Percentiles rank a stretch among this genome's conserved stretches.
These are phyloP conservation scores for Sitta europaea DNA, from an alignment of 2,113 vertebrate genomes.

Conservation along the genomic window DNA sequence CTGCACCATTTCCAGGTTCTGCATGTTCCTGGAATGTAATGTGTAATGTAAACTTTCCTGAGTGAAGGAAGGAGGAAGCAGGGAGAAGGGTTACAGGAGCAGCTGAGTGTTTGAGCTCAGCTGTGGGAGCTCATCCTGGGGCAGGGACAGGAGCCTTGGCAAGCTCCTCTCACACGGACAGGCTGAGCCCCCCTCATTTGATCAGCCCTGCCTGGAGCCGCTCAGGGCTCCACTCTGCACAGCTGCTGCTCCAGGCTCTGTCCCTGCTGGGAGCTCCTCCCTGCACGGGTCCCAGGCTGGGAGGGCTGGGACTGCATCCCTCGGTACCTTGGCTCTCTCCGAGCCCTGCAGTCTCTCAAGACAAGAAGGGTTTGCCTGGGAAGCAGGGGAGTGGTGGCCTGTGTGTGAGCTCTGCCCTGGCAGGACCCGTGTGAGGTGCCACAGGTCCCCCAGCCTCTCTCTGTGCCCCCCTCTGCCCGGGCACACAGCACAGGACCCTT, in stretches of 20 bases:
- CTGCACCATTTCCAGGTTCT: not conserved
- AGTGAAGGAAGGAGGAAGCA: not conserved
- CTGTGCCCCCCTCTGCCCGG: not conserved
- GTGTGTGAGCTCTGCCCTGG: not conserved
- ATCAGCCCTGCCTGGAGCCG: not conserved
- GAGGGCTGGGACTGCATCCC: not conserved
- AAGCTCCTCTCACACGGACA: rapidly evolving
- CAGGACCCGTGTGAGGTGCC: rapidly evolving
- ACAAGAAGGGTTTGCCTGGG: not conserved
- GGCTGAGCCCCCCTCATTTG: not conserved
- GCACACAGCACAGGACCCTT: rapidly evolving
- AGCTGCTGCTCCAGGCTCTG: rapidly evolving
- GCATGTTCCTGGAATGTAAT: not conserved
- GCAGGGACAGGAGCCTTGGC: not conserved
- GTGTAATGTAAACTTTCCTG: not conserved
- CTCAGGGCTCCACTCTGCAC: rapidly evolving
- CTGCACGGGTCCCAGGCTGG: not conserved
- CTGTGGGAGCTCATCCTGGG: rapidly evolving
- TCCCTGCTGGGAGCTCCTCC: not conserved
- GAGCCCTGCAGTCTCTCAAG: not conserved
- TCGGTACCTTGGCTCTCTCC: rapidly evolving
- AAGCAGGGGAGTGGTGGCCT: not conserved
- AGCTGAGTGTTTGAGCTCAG: not conserved
- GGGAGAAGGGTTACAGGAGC: not conserved
- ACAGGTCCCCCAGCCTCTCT: not conserved